Conservation (phyloP, 2,888 invertebrate species). For the Isotomurus palustris region DNA sequence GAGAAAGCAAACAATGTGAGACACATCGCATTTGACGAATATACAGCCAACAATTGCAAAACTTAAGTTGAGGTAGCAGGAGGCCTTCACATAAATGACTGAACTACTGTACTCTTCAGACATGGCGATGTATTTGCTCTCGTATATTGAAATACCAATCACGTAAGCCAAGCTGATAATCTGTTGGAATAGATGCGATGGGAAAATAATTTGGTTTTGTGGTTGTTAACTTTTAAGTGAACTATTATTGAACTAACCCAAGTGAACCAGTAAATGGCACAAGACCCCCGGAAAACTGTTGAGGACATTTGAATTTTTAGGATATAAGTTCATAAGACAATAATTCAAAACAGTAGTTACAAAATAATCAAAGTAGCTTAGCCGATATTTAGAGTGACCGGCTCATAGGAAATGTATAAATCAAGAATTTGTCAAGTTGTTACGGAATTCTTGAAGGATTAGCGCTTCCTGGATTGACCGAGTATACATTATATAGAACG, state of each 20-base stretch:
- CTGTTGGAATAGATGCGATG: too few species aligned
- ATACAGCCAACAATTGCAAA: constrained; percentile 5
- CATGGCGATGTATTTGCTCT: background rate
- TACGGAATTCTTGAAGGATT: too few species aligned
- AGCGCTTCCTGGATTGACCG: too few species aligned
- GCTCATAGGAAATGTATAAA: too few species aligned
- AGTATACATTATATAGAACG: too few species aligned
- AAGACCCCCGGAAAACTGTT: constrained; percentile 3
- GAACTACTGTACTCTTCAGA: background rate
- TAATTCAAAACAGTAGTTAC: too few species aligned
- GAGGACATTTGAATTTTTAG: too few species aligned
- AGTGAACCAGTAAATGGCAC: constrained; percentile 5
- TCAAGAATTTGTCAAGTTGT: too few species aligned
- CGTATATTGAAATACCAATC: background rate
- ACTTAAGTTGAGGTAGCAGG: background rate
- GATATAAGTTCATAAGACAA: too few species aligned
- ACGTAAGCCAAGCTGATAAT: background rate
- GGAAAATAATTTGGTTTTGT: background rate
- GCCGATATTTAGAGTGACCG: too few species aligned
- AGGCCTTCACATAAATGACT: background rate
- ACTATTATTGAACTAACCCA: background rate
- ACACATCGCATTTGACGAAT: constrained; percentile 9
- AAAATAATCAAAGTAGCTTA: too few species aligned
- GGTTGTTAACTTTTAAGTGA: background rate
- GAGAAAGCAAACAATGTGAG: constrained; percentile 3